Evolutionary conservation across 2,113 vertebrate species (phyloP).

Genomic region (Dryoscopus gambensis): DNA sequence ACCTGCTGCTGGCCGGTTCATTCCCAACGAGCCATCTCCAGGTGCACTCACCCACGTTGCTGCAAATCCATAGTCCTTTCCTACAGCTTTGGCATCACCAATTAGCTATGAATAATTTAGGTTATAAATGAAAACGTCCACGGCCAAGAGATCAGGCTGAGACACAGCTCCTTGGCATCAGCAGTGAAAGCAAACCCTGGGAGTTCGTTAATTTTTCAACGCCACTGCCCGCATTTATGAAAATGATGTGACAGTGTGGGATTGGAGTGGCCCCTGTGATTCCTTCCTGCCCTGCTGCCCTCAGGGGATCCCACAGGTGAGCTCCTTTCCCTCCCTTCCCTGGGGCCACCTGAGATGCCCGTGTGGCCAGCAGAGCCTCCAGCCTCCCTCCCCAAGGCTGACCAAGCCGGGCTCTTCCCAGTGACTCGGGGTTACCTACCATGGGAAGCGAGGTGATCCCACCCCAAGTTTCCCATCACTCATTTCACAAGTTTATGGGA

Average conservation of each 20-base stretch:
- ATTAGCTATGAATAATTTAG: not conserved
- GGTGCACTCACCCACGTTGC: rapidly evolving
- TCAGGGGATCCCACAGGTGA: not conserved
- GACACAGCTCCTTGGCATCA: not conserved
- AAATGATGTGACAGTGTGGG: not conserved
- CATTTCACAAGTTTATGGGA: not conserved
- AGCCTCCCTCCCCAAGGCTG: not conserved
- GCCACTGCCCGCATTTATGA: not conserved
- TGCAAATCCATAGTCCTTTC: not conserved
- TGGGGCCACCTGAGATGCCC: rapidly evolving
- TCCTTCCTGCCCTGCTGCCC: not conserved
- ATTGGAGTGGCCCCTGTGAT: rapidly evolving
- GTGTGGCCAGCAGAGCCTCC: not conserved
- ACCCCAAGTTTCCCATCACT: not conserved
- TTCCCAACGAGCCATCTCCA: not conserved
- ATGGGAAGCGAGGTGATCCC: not conserved
- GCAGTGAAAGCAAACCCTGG: not conserved
- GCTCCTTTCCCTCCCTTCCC: not conserved
- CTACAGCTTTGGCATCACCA: not conserved
- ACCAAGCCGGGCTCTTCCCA: not conserved
- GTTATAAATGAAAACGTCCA: not conserved
- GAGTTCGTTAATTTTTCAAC: not conserved
- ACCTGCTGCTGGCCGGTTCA: not conserved
- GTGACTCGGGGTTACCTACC: too few relatives aligned
- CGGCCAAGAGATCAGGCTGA: not conserved